Base-by-base conservation (phyloP, 1,140 invertebrate genomes). In the Pseudachorutes palmiensis region DNA sequence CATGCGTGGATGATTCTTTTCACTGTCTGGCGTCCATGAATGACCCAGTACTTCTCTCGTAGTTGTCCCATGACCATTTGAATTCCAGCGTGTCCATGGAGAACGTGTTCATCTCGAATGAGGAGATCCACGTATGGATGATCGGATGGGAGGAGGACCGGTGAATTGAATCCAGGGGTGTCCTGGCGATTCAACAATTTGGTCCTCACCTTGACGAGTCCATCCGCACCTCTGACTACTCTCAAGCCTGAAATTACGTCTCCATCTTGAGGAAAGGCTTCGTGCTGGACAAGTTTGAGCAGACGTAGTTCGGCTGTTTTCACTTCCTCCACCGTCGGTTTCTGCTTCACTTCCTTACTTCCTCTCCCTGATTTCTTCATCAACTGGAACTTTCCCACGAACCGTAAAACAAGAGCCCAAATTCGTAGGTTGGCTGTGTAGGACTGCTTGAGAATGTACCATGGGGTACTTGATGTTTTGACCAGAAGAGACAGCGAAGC, bases 131-230 rank as follows among this genome's bases (percentile, higher is more conserved):
- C 72, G 24, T 68, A 45, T 1, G 51, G 63, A 63, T 76, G 61
- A 55, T 68, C 73, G n/a, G 24, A 58, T 49, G 75, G 68, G 58
- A 77, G 74, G 3, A 77, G 48, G 28, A 74, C 67, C 2, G 76
- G 76, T 9, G 28, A 51, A 19, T 41, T 36, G 33, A 68, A 69
- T 3, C 32, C 63, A 16, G 31, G 31, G 12, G 60, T 14, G 24
- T 68, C 66, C 1, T 33, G n/a, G 16, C 48, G 28, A 1, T 32
- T 5, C 2, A 55, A 22, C 2, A 68, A 2, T 36, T 29, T 49
- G 9, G 66, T 55, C 32, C 57, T 58, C 2, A 64, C 62, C 24
- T 61, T 2, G 3, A 65, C 1, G 2, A 68, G 28, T 1, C 29
- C 12, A 65, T n/a, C 29, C 9, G 24, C 28, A 12, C 31, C 36